Evolutionary conservation across 2,888 invertebrate species (phyloP).

Genomic region (Sympetrum striolatum): DNA sequence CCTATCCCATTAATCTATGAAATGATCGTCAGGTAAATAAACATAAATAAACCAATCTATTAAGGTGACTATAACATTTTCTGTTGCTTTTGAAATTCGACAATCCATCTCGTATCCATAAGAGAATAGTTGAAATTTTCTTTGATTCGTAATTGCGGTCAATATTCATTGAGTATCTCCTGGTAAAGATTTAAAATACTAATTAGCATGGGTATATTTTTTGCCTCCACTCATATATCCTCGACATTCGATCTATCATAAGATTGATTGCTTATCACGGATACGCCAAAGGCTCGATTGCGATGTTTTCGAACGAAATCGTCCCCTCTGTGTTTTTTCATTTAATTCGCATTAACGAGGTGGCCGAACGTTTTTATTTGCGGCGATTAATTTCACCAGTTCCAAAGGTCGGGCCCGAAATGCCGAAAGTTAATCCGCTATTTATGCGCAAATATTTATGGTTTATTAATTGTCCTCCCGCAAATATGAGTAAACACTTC

Average conservation of each 20-base stretch:
- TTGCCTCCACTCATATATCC: too few species aligned
- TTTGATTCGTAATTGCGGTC: too few species aligned
- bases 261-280: neutral
- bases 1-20: too few species aligned
- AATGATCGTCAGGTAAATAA: too few species aligned
- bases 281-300: neutral
- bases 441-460: neutral
- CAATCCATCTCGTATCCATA: too few species aligned
- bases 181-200: too few species aligned
- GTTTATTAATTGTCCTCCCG: neutral
- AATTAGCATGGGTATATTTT: too few species aligned
- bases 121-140: too few species aligned
- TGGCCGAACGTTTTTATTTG: neutral
- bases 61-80: too few species aligned
- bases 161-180: too few species aligned
- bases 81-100: too few species aligned
- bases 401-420: neutral
- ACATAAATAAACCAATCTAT: too few species aligned
- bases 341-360: neutral
- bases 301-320: neutral
- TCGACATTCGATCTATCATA: neutral
- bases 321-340: neutral
- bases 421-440: neutral
- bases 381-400: neutral
- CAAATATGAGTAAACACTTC: neutral